A percentile compares a stretch with the other conserved stretches of the same genome.
phyloP scores from a whole-genome alignment of 1,140 invertebrate genomes.

The Dendrolimus kikuchii region DNA sequence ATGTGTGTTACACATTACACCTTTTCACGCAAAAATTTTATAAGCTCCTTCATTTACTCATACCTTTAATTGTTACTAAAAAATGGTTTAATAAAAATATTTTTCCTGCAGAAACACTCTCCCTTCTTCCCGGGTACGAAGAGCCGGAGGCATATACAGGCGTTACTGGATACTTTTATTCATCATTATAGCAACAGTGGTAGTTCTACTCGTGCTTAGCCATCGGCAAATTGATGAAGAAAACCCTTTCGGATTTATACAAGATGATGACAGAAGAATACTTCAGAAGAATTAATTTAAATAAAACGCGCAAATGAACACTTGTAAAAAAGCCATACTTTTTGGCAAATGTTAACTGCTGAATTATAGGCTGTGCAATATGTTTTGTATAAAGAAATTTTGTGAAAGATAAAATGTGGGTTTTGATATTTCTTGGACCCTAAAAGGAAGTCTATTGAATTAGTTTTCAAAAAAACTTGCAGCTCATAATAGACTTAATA shows the following conservation, averaged over 20 bases:
- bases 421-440: too few species aligned
- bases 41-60: too few species aligned
- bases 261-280: slow-evolving; percentile 54
- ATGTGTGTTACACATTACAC: too few species aligned
- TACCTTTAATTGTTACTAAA: not conserved
- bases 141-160: slow-evolving; percentile 50
- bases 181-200: slow-evolving; percentile 34
- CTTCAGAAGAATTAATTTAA: slow-evolving; percentile 56
- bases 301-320: not conserved
- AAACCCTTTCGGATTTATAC: slow-evolving; percentile 48
- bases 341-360: too few species aligned
- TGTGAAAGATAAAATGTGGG: too few species aligned
- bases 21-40: too few species aligned
- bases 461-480: too few species aligned
- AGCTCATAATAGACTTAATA: too few species aligned
- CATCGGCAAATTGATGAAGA: slow-evolving; percentile 46
- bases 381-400: too few species aligned
- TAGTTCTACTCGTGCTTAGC: slow-evolving; percentile 47
- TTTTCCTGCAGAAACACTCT: slow-evolving; percentile 43
- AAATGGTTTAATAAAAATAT: slow-evolving; percentile 3
- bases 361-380: too few species aligned
- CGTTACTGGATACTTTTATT: slow-evolving; percentile 56
- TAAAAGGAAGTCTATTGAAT: too few species aligned
- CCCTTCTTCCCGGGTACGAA: slow-evolving; percentile 50
- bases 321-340: too few species aligned